phyloP scores from a whole-genome alignment of 2,113 vertebrate species.

The Nyctereutes procyonoides region DNA sequence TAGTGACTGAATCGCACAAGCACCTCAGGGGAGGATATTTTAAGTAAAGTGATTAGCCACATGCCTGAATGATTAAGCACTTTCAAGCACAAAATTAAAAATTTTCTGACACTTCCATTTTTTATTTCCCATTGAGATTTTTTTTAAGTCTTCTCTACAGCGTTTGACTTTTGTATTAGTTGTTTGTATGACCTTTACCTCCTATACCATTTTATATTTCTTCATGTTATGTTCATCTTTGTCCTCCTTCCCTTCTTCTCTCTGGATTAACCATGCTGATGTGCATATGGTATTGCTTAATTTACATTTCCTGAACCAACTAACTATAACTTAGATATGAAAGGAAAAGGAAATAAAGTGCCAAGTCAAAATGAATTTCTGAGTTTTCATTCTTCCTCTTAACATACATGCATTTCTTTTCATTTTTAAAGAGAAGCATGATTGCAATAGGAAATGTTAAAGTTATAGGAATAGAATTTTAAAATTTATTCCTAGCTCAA shows the following conservation, averaged over 20 bases:
- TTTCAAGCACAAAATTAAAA: conserved; percentile 1
- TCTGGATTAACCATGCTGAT: neutral
- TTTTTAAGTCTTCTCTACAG: neutral
- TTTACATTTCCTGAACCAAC: neutral
- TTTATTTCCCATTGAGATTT: neutral
- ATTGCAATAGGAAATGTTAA: neutral
- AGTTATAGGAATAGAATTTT: neutral
- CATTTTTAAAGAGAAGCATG: neutral
- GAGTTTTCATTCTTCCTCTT: neutral
- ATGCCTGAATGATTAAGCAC: neutral
- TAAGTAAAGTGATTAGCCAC: neutral
- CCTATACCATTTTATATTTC: neutral
- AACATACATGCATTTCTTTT: neutral
- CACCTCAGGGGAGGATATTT: too few relatives aligned
- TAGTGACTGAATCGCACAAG: too few relatives aligned
- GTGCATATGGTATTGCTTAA: neutral
- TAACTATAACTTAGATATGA: neutral
- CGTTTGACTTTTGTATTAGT: neutral
- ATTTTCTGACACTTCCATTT: neutral
- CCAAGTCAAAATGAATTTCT: neutral
- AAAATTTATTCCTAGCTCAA: neutral
- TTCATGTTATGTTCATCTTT: neutral
- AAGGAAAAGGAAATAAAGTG: neutral
- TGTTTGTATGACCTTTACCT: neutral
- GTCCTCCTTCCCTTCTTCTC: neutral